Evolutionary conservation across 2,888 invertebrate genomes (phyloP).

Genomic region (Drosophila quasianomalipes): DNA sequence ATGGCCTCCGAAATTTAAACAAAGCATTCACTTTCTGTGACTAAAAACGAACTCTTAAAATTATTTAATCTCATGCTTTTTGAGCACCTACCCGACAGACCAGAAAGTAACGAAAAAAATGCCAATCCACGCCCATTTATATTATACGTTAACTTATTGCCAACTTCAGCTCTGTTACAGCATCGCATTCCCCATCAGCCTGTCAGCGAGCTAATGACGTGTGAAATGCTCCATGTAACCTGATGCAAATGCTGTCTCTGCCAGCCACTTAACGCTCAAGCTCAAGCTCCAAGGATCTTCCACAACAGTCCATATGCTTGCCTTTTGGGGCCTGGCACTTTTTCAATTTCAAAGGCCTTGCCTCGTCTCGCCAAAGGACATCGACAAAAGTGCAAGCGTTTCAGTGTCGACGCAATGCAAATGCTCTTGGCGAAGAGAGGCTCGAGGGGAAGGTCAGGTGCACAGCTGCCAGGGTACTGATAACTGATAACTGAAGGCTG

Average conservation of each 20-base stretch:
- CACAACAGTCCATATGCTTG: constrained; percentile 7
- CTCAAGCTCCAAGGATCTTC: constrained; percentile 6
- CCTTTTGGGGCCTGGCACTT: constrained; percentile 26
- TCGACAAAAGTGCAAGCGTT: constrained; percentile 74
- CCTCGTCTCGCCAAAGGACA: constrained; percentile 55
- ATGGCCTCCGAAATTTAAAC: neutral
- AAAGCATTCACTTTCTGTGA: neutral
- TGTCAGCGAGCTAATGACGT: constrained; percentile 64
- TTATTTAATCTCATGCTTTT: neutral
- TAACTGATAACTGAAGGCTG: neutral
- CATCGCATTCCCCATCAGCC: constrained; percentile 1
- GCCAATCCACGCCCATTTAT: neutral
- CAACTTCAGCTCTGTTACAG: constrained; percentile 4
- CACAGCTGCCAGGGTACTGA: constrained; percentile 1
- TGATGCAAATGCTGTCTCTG: constrained; percentile 56
- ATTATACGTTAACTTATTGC: constrained; percentile 10
- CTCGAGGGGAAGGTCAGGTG: constrained; percentile 47
- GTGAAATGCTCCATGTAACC: constrained; percentile 62
- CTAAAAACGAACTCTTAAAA: neutral
- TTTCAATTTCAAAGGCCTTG: constrained; percentile 62
- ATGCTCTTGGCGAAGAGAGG: neutral
- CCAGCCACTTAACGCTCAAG: constrained; percentile 50
- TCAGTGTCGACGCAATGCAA: constrained; percentile 28
- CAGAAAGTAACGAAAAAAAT: neutral
- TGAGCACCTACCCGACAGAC: neutral